These are phyloP conservation scores for Nothocercus nigrocapillus DNA, from an alignment of 2,113 vertebrate genomes.

Conservation along the genomic window DNA sequence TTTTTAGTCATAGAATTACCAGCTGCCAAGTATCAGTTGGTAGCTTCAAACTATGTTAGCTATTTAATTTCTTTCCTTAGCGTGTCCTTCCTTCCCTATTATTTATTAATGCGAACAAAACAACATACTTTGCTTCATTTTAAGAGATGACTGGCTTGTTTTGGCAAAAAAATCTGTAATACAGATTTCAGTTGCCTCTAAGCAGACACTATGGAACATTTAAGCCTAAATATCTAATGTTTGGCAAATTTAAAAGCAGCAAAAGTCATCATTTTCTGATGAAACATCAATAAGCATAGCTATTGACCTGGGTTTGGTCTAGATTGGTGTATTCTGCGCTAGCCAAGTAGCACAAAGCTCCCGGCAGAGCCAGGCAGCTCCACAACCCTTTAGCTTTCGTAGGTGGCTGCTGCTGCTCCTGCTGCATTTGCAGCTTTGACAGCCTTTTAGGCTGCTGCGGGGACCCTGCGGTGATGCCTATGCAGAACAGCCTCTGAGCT, in stretches of 20 bases:
- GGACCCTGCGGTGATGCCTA: background rate
- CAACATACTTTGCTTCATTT: background rate
- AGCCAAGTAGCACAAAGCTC: background rate
- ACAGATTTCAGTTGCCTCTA: background rate
- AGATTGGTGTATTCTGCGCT: background rate
- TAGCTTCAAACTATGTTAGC: conserved; percentile 28
- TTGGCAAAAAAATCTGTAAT: background rate
- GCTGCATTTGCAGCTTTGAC: background rate
- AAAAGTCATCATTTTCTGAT: conserved; percentile 9
- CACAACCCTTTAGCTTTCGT: background rate
- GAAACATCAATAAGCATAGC: background rate
- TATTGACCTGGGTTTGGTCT: background rate
- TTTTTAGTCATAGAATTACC: background rate
- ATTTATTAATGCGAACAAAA: background rate
- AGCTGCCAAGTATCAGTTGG: conserved; percentile 35
- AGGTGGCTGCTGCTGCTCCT: background rate
- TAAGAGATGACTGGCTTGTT: background rate
- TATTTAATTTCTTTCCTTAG: background rate
- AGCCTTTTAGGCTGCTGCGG: background rate
- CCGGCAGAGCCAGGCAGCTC: background rate
- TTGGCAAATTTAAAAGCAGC: background rate
- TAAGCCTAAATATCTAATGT: background rate
- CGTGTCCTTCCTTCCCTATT: background rate
- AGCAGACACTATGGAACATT: background rate
- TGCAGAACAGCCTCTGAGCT: background rate